phyloP scores from a whole-genome alignment of 2,797 vertebrate species.

The Urophycis tenuis region DNA sequence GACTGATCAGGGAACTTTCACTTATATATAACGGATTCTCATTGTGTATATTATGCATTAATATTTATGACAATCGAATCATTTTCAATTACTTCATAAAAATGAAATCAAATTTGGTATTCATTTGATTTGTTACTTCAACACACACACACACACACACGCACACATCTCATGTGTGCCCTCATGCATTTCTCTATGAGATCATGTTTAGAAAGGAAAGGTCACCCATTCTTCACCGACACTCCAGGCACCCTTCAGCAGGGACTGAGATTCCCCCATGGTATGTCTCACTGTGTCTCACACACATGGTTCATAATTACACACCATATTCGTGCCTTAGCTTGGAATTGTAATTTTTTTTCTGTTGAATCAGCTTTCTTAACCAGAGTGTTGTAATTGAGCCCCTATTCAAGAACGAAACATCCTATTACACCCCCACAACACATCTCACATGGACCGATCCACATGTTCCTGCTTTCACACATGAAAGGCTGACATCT shows the following conservation, averaged over 20 bases:
- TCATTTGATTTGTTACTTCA: neutral
- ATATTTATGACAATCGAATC: no score
- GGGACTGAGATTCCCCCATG: neutral
- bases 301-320: neutral
- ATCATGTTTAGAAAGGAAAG: neutral
- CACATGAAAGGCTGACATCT: neutral
- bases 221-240: neutral
- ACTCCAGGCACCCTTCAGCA: neutral
- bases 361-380: neutral
- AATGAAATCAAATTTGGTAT: neutral
- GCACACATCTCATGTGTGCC: neutral
- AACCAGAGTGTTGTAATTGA: neutral
- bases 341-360: neutral
- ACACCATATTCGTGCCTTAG: neutral
- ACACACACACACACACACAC: neutral
- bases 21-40: no score
- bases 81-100: neutral
- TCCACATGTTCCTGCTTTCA: neutral
- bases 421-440: neutral
- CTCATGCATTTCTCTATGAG: neutral
- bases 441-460: neutral
- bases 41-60: no score
- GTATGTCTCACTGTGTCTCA: neutral
- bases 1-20: no score
- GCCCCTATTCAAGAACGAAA: no score